These are phyloP conservation scores for Papilio demoleus DNA, from an alignment of 2,888 invertebrate genomes.

Conservation along the genomic window DNA sequence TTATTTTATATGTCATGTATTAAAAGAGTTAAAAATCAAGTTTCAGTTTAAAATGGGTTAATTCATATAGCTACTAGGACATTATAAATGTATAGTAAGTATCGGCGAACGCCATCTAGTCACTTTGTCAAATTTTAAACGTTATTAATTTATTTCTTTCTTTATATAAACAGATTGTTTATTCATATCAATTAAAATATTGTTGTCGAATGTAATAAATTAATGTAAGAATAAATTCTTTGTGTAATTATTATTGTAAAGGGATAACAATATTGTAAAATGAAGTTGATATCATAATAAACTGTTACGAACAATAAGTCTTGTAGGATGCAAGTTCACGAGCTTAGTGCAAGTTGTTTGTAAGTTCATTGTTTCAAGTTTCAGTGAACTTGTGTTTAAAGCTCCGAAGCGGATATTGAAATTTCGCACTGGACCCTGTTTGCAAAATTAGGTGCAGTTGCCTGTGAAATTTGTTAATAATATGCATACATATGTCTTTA, in stretches of 20 bases:
- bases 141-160: too few relatives aligned
- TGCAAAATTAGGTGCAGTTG: slow-evolving; percentile 13
- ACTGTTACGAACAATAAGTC: slow-evolving; percentile 10
- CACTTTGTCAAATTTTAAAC: too few relatives aligned
- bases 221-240: not conserved
- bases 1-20: too few relatives aligned
- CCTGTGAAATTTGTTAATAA: not conserved
- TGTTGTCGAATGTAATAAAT: too few relatives aligned
- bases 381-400: slow-evolving; percentile 26
- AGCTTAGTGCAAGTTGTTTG: slow-evolving; percentile 22
- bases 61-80: too few relatives aligned
- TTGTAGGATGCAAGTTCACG: slow-evolving; percentile 1
- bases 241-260: not conserved
- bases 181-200: too few relatives aligned
- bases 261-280: not conserved
- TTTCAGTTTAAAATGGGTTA: too few relatives aligned
- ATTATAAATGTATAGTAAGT: too few relatives aligned
- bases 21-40: too few relatives aligned
- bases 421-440: slow-evolving; percentile 31
- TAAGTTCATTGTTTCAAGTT: slow-evolving; percentile 36
- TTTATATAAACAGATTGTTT: too few relatives aligned
- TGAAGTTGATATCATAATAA: slow-evolving; percentile 3
- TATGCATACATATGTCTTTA: not conserved
- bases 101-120: too few relatives aligned
- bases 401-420: slow-evolving; percentile 37